Evolutionary conservation across 2,888 invertebrate species (phyloP), one percentile per base, ranked within the genome.

Genomic region (Acronicta aceris): DNA sequence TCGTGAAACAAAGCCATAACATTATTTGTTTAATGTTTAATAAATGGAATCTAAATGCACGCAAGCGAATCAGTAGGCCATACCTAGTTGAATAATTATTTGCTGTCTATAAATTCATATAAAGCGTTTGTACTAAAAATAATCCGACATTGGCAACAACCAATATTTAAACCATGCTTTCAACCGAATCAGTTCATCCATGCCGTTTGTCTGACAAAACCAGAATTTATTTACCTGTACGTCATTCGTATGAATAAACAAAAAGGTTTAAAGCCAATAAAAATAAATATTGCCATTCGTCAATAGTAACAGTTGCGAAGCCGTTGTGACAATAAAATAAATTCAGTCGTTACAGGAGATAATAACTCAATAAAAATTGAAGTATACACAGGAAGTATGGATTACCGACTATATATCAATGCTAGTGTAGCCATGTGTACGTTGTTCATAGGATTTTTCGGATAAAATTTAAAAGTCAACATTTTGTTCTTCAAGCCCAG

Each of bases 361-460:
- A 81, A 82, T 81, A 81, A 83, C 81, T 82, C 81, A 78, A 81
- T 82, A 74, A 71, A 74, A 77, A 71, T 58, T 65, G 74, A 57
- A 56, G 59, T 77, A 54, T 30, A 52, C 62, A 57, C 50, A 49
- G 66, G 75, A 67, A 61, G 48, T 69, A 61, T 45, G 74, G 63
- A 69, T 70, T 76, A 59, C 57, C n/a, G 57, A 53, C 57, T 41
- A 54, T 74, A 61, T 64, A 65, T 75, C 74, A 70, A 43, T 40
- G 36, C 21, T 60, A 46, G 62, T 53, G 53, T 48, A 48, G 42
- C 61, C 74, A 68, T 60, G 51, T 48, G 42, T 49, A 51, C 50
- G 42, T 46, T 36, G 57, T 53, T 57, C 30, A n/a, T 15, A n/a
- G 51, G 41, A 57, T 51, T 54, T 36, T 30, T 40, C 25, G 27